Evolutionary conservation across 2,888 invertebrate genomes (phyloP).

Genomic region (Endomychus coccineus): DNA sequence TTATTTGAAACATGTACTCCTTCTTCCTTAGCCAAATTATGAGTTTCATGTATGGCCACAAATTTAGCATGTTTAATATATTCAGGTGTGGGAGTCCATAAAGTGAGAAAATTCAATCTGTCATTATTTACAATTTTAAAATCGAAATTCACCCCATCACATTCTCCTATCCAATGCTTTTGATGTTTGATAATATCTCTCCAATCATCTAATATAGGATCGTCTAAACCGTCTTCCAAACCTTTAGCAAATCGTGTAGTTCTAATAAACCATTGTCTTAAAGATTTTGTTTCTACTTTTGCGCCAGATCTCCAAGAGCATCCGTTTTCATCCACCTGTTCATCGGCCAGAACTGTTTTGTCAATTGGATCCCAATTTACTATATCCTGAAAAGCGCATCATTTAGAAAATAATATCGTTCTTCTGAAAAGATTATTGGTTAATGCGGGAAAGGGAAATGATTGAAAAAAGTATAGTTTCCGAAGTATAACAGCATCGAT

Average conservation of each 20-base stretch:
- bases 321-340: slow-evolving; percentile 90
- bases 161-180: slow-evolving; percentile 84
- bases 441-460: too few species aligned
- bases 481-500: too few species aligned
- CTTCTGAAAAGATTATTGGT: too few species aligned
- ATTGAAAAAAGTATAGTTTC: too few species aligned
- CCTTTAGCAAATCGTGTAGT: slow-evolving; percentile 77
- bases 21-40: slow-evolving; percentile 44
- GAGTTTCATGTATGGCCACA: slow-evolving; percentile 54
- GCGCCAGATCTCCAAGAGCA: slow-evolving; percentile 96
- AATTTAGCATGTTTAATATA: slow-evolving; percentile 63
- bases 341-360: slow-evolving; percentile 93
- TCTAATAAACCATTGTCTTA: slow-evolving; percentile 92
- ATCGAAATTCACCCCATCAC: slow-evolving; percentile 67
- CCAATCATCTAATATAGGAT: slow-evolving; percentile 68
- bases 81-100: slow-evolving; percentile 74
- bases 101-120: slow-evolving; percentile 45
- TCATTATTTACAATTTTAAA: slow-evolving; percentile 42
- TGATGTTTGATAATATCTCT: slow-evolving; percentile 77
- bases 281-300: slow-evolving; percentile 76
- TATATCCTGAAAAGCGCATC: slow-evolving; percentile 65
- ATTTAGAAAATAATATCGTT: too few species aligned
- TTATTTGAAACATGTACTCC: slow-evolving; percentile 21
- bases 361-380: slow-evolving; percentile 99
- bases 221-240: slow-evolving; percentile 62